Base-by-base conservation (phyloP, 1,140 invertebrate species). In the Orussus abietinus region DNA sequence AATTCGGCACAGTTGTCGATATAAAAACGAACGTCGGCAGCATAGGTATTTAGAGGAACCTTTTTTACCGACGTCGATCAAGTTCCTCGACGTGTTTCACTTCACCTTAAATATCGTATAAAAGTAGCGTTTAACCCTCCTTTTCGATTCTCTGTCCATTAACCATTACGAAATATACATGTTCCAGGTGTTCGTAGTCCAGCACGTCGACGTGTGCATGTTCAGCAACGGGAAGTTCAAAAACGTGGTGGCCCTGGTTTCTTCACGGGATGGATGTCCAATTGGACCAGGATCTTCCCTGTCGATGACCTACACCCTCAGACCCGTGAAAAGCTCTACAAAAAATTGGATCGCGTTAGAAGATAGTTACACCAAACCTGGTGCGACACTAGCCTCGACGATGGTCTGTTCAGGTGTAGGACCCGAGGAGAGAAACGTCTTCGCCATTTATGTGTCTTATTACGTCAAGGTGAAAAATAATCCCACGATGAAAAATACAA, bases 141-240 rank as follows among this genome's bases (percentile, higher is more conserved):
- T n/a, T n/a, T n/a, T n/a, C n/a, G n/a, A n/a, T n/a, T n/a, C n/a
- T n/a, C n/a, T n/a, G n/a, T n/a, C n/a, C n/a, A n/a, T n/a, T n/a
- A n/a, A n/a, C n/a, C n/a, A n/a, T n/a, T n/a, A n/a, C n/a, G n/a
- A n/a, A n/a, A n/a, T n/a, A n/a, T n/a, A n/a, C n/a, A n/a, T n/a
- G n/a, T 65, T 66, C 1, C 66, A 91, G 90, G 80, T 87, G 10
- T 79, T 89, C 47, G 85, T 96, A 28, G 85, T 96, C 3, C 96
- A 99, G 74, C 90, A 96, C 71, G 95, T 98, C 3, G 96, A 98
- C 63, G 96, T 99, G 1, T 97, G 95, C 71, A 94, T 99, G 82
- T 99, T 98, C 73, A 96, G 92, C 38, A 97, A 96, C 53, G 96
- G 96, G 0, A 96, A 96, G 72, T 99, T 99, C 74, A 98, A 98